Evolutionary conservation across 2,113 vertebrate genomes (phyloP).

Genomic region (Axis porcinus): DNA sequence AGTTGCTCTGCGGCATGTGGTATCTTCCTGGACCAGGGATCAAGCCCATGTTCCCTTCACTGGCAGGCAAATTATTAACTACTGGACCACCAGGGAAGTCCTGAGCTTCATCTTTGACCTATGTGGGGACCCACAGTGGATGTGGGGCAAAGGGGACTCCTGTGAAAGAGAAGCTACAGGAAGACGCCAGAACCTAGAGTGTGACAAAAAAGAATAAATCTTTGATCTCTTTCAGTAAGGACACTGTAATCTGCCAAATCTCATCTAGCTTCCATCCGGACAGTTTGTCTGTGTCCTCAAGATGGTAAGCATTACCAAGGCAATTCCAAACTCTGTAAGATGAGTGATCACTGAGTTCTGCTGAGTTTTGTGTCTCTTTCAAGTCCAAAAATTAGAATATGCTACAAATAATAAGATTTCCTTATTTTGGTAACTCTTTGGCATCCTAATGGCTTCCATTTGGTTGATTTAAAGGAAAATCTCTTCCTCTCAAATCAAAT

Average conservation of each 20-base stretch:
- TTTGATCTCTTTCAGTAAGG: neutral
- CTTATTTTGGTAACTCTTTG: neutral
- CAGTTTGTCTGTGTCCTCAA: neutral
- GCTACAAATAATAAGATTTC: neutral
- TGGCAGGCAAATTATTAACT: neutral
- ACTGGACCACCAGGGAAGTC: neutral
- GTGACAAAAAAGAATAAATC: neutral
- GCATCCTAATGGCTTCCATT: neutral
- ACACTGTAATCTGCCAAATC: neutral
- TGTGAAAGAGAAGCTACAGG: neutral
- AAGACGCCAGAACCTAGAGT: neutral
- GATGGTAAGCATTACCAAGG: neutral
- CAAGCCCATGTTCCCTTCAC: neutral
- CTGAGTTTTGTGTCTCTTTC: neutral
- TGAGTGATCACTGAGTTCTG: neutral
- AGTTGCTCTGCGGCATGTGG: accelerated
- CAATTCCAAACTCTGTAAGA: neutral
- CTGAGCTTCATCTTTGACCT: neutral
- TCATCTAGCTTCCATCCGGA: neutral
- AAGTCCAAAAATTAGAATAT: neutral
- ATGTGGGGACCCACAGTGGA: neutral
- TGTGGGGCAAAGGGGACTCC: too few species aligned
- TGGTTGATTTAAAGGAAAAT: neutral
- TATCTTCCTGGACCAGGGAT: neutral
- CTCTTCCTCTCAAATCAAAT: neutral